Evolutionary conservation across 35 echinoderm and acorn worm species (phyloP), one percentile per base, ranked within the genome.

Genomic region (Anneissia japonica): DNA sequence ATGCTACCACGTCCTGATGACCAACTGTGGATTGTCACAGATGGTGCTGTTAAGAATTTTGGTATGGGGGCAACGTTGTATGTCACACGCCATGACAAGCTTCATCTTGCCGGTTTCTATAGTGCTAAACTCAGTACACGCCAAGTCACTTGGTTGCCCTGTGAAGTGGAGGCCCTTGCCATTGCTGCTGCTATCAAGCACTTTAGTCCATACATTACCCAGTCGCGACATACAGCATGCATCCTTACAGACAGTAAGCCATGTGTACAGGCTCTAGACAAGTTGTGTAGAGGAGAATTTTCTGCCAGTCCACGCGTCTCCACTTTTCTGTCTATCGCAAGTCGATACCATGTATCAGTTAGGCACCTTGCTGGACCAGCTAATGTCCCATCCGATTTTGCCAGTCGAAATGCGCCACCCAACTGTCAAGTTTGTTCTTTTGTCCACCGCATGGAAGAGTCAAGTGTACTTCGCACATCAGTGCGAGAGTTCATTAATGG

Each of bases 301-400:
- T 92, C 90, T 32, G 85, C 80, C 1, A 92, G 90, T 38, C 86
- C 90, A 3, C 46, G 90, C 5, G 85, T 92, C 4, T 72, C 90
- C 56, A 79, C 90, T 38, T 93, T 93, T 72, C 82, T 89, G 7
- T 89, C 91, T 41, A 90, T 87, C n/a, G 80, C 84, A 30, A 90
- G 91, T 33, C 86, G 91, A 14, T 93, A 37, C 55, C 87, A 90
- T 6, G 86, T 76, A 21, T 37, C 91, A 31, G 40, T 93, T 29
- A 51, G 91, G 36, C 87, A 93, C 73, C 91, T 93, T 38, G 91
- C 91, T 26, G 91, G 91, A 3, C 77, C 46, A 0, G 91, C 56
- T 55, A 90, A 90, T 41, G 80, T 86, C n/a, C 91, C 91, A 26
- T 93, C 87, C 32, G 82, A 93, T 55, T 93, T 93, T 23, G 87